These are phyloP conservation scores for Centropus unirufus DNA, from an alignment of 2,113 vertebrate species.

Conservation along the genomic window DNA sequence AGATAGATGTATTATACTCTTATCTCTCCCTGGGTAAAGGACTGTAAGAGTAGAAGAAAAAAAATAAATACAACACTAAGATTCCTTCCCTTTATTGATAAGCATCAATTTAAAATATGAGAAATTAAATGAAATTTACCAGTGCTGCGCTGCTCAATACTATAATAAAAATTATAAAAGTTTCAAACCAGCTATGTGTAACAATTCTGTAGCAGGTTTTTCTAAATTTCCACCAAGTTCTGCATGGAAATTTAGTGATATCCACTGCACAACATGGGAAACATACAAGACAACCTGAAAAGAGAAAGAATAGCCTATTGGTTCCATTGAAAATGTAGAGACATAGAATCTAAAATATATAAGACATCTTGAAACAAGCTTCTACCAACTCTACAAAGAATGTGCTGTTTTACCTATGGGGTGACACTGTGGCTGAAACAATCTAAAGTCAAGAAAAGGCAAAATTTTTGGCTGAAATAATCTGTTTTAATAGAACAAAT, in stretches of 20 bases:
- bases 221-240: slow-evolving; percentile 87
- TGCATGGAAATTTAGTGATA: slow-evolving; percentile 72
- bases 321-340: neutral
- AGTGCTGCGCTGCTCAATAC: slow-evolving; percentile 91
- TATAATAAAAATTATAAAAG: slow-evolving; percentile 95
- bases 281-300: slow-evolving; percentile 78
- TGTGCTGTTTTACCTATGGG: neutral
- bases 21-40: neutral
- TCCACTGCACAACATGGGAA: slow-evolving; percentile 77
- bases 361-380: neutral
- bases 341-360: neutral
- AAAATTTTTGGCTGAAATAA: neutral
- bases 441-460: neutral
- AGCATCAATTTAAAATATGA: neutral
- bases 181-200: slow-evolving; percentile 93
- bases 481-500: neutral
- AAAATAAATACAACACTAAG: neutral
- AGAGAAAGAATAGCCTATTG: neutral
- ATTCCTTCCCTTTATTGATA: neutral
- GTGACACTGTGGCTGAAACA: neutral
- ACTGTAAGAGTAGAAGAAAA: neutral
- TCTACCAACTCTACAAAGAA: neutral
- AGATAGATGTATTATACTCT: neutral
- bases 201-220: slow-evolving; percentile 94
- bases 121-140: slow-evolving; percentile 74